Evolutionary conservation across 2,888 invertebrate genomes (phyloP), one percentile per base, ranked within the genome.

Genomic region (Chorisops tibialis): DNA sequence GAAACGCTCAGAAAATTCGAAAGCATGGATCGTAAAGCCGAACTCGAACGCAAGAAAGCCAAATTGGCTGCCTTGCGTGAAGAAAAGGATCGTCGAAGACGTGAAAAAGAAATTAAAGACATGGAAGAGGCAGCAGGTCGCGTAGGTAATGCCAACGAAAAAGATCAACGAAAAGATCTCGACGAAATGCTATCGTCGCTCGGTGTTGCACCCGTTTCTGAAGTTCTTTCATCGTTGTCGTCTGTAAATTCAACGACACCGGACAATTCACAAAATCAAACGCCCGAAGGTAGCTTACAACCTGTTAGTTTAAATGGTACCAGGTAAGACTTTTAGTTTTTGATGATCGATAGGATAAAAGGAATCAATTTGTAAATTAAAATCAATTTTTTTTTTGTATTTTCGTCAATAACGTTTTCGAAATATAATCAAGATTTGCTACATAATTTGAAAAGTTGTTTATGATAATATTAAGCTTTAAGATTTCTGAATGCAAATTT

Each of bases 21-120:
- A 45, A 6, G 19, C 14, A 78, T 79, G 78, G 94, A 94, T 79
- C 85, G 94, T 66, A 93, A 92, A 77, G 93, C 91, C n/a, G 94
- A 95, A 80, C 78, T 95, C 71, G 94, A 94, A 79, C 85, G 93
- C 65, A 95, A 95, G 78, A 93, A 93, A 77, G 93, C 92, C 21
- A 93, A 93, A 79, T 84, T 95, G 69, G 91, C 93, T 74, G 92
- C 92, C 19, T 83, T 95, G 60, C 82, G 93, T 2, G 93, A 94
- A 69, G 93, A 94, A 77, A 95, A 94, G 73, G 93, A 93, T 76
- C 83, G 92, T 7, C 84, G 92, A 64, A 83, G 89, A 50, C 82
- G 88, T 63, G 93, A 93, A 78, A 93, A 92, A 72, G 93, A 93
- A 78, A 85, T 87, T 72, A 91, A 91, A 80, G 91, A 92, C 84